Percentiles rank a stretch among this genome's conserved stretches.
These are phyloP conservation scores for Stictonetta naevosa DNA, from an alignment of 2,113 vertebrate species.

Conservation along the genomic window DNA sequence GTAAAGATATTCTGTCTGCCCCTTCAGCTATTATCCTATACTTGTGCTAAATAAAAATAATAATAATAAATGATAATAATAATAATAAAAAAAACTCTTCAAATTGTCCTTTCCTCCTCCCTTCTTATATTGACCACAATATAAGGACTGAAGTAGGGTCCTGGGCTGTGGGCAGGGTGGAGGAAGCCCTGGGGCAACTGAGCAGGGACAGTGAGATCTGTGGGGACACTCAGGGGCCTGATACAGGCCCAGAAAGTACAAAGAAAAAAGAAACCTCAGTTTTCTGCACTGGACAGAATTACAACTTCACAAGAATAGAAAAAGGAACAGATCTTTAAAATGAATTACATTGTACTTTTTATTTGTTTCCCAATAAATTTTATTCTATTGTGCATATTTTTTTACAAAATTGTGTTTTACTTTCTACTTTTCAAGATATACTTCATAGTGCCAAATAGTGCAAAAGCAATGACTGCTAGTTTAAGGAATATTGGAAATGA, in stretches of 20 bases:
- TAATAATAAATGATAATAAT: too few relatives aligned
- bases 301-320: background rate
- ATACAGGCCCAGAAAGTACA: background rate
- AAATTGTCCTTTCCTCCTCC: background rate
- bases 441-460: background rate
- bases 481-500: background rate
- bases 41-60: background rate
- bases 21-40: background rate
- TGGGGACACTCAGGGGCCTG: background rate
- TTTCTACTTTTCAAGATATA: background rate
- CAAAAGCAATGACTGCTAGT: background rate
- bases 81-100: background rate
- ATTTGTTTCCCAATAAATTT: background rate
- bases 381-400: background rate
- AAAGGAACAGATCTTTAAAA: background rate
- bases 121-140: background rate
- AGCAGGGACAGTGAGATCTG: too few relatives aligned
- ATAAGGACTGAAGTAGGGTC: too few relatives aligned
- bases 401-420: background rate
- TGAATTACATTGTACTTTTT: background rate
- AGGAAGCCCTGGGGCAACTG: fast-evolving
- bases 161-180: background rate
- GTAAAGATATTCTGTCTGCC: background rate
- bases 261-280: background rate
- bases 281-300: background rate